Evolutionary conservation across 2,888 invertebrate species (phyloP), one percentile per base, ranked within the genome.

Genomic region (Deilephila elpenor): DNA sequence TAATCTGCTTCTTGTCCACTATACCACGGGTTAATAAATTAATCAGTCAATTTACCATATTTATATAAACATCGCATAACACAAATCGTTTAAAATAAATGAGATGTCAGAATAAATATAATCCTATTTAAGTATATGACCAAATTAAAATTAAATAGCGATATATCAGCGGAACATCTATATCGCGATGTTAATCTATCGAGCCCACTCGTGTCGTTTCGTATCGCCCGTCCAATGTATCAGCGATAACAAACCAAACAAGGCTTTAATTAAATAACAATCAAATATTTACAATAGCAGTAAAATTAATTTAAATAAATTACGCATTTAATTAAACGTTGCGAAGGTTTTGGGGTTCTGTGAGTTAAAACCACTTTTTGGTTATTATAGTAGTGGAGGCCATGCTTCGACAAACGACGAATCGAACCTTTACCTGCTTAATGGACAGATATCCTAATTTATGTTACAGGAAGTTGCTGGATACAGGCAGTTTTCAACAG

Each of bases 241-340:
- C 67, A 67, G 20, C 67, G 17, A 51, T 25, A 29, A 11, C 29
- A 29, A 67, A 51, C 72, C 64, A 59, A 67, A 70, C 60, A 73
- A n/a, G 61, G 73, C 34, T 6, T 7, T 71, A 73, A 73, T 73
- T 73, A 73, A 73, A 73, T 71, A 71, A 34, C 71, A 61, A 73
- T 73, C 34, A 62, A 73, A 53, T 19, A 17, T 53, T 61, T 34
- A 62, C 20, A 73, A 56, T 34, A 62, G 61, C 53, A 32, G 61
- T 71, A 61, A 71, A 62, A 73, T 72, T 72, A 51, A 72, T 62
- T 71, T 60, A 71, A 73, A 70, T 71, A 71, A 60, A 71, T 44
- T 60, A 60, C 37, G 25, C 25, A 37, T 34, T 59, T 60, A 71
- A 60, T 71, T 71, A 44, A 60, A 71, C 25, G 5, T 67, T 44